Conservation (phyloP, 2,113 vertebrate genomes). For the Irena cyanogastra region DNA sequence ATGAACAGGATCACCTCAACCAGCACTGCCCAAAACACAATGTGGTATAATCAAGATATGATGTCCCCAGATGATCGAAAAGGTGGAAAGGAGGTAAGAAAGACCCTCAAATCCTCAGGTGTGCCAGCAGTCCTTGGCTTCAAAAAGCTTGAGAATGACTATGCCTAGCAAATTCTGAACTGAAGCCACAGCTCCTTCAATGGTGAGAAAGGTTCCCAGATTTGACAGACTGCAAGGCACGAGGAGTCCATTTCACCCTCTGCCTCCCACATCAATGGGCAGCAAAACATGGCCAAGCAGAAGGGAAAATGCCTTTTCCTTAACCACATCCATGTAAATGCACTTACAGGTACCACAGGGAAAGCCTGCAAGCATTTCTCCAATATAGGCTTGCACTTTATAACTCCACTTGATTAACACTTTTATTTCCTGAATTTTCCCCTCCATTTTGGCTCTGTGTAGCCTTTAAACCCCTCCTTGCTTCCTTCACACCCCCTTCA, state of each 20-base stretch:
- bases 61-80: background rate
- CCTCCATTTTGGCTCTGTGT: accelerated
- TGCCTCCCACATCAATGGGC: background rate
- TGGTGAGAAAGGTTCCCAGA: background rate
- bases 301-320: background rate
- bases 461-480: background rate
- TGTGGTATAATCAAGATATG: background rate
- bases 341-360: background rate
- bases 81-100: background rate
- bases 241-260: background rate
- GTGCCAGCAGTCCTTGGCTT: background rate
- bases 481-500: background rate
- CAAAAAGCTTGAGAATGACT: background rate
- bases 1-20: background rate
- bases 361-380: background rate
- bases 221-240: background rate
- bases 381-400: accelerated
- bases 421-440: background rate
- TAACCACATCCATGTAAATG: background rate
- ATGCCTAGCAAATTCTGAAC: background rate
- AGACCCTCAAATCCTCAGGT: background rate
- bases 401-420: background rate
- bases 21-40: background rate
- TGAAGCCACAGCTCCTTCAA: background rate
- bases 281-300: background rate